Evolutionary conservation across 1,140 invertebrate genomes (phyloP), one percentile per base, ranked within the genome.

Genomic region (Leptopilina boulardi): DNA sequence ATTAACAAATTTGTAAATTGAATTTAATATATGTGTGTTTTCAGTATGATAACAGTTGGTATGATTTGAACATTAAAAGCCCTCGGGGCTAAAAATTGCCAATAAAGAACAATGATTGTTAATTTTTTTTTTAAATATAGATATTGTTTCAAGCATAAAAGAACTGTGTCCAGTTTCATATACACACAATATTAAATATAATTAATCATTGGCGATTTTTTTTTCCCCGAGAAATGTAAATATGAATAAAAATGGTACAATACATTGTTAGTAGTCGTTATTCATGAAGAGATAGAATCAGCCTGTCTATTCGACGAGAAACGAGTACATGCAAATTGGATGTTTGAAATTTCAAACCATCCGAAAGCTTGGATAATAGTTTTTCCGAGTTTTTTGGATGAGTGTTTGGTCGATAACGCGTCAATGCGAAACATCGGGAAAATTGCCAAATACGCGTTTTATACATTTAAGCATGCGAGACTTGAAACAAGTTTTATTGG

Each of bases 351-450:
- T 66, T 66, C 59, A 66, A 66, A 66, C 59, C 59, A 66, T 11
- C 26, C 21, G 21, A 66, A 66, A 34, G 26, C 13, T 66, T 15
- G 59, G 26, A 66, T 66, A 66, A 66, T 66, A 66, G 59, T 66
- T 66, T 66, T 30, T 30, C 59, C 59, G 59, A 66, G 59, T 66
- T 9, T 66, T 66, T 66, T 34, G 59, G 59, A 66, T n/a, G 26
- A 66, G 59, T 66, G 59, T 66, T 66, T 66, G 59, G 26, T 66
- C 59, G 59, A 66, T 66, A 66, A 66, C 59, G 59, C 59, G 26
- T 66, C 59, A 30, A 66, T 30, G 59, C 59, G 59, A 30, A 66
- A 66, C 26, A 66, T 66, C 26, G 26, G 59, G 59, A 66, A 66
- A 66, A 66, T 66, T 66, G 15, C 23, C 13, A 34, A 66, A 66